Evolutionary conservation across 2,888 invertebrate species (phyloP).

Genomic region (Lumbricus terrestris): DNA sequence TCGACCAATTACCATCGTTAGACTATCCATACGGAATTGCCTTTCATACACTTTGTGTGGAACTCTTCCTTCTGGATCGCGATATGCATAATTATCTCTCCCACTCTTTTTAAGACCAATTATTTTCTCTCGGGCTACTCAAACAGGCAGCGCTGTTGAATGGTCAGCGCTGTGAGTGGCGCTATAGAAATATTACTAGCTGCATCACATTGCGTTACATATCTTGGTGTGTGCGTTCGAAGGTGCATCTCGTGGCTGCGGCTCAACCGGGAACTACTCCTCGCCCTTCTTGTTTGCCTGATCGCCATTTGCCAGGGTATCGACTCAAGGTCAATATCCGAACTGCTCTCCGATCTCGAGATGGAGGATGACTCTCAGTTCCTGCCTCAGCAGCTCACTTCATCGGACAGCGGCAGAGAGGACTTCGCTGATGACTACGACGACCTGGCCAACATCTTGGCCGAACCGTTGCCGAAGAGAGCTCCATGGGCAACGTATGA

Average conservation of each 20-base stretch:
- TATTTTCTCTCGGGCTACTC: no score
- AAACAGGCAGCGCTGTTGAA: no score
- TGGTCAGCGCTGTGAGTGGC: no score
- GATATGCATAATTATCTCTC: no score
- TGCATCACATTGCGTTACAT: neutral
- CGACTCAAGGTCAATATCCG: neutral
- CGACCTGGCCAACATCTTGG: neutral
- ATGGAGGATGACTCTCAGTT: neutral
- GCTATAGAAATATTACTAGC: no score
- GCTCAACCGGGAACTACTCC: neutral
- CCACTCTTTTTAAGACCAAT: no score
- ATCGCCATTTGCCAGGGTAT: neutral
- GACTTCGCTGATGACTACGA: neutral
- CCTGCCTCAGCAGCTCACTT: neutral
- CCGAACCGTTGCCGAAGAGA: neutral
- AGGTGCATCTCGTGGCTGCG: neutral
- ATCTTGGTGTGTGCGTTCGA: neutral
- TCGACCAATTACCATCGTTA: no score
- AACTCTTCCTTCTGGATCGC: no score
- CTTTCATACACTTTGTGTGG: no score
- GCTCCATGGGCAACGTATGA: neutral
- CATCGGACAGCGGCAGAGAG: neutral
- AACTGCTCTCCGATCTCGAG: conserved; percentile 4
- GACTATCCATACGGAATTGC: no score
- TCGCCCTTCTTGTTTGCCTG: neutral